These are phyloP conservation scores for Epirrita christyi DNA, from an alignment of 2,888 invertebrate species.

Conservation along the genomic window DNA sequence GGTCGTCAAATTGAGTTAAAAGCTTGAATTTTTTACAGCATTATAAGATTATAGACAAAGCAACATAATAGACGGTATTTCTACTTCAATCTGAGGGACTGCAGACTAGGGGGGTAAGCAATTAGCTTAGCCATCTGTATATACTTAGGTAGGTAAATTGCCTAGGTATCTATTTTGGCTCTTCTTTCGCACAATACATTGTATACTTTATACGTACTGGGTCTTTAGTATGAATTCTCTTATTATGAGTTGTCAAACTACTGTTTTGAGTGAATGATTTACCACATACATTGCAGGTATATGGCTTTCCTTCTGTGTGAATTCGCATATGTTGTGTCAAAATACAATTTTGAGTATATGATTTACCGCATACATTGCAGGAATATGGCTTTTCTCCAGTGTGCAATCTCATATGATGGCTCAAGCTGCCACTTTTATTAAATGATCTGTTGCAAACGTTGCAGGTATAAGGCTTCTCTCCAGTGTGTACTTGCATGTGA, in stretches of 20 bases:
- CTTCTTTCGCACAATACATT: too few species aligned
- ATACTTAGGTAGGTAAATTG: too few species aligned
- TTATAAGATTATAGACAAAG: too few species aligned
- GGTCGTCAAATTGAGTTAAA: too few species aligned
- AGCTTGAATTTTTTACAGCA: too few species aligned
- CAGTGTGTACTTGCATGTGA: slow-evolving; percentile 21
- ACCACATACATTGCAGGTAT: neutral
- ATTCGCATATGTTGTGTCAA: slow-evolving; percentile 17
- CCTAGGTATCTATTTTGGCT: too few species aligned
- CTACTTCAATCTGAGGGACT: too few species aligned
- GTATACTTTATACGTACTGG: too few species aligned
- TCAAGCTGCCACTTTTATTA: slow-evolving; percentile 14
- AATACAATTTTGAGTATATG: slow-evolving; percentile 1
- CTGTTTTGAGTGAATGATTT: neutral
- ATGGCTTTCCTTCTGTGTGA: slow-evolving; percentile 14
- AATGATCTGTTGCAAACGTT: slow-evolving; percentile 18
- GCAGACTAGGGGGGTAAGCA: too few species aligned
- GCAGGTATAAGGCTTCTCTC: slow-evolving; percentile 15
- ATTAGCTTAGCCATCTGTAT: too few species aligned
- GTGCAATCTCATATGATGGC: slow-evolving; percentile 22
- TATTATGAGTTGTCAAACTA: neutral
- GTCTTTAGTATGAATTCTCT: neutral
- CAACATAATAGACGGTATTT: too few species aligned
- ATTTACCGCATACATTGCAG: slow-evolving; percentile 13
- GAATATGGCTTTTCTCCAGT: slow-evolving; percentile 22